These are phyloP conservation scores for Etheostoma nigrum DNA, from an alignment of 2,797 vertebrate species.

Conservation along the genomic window DNA sequence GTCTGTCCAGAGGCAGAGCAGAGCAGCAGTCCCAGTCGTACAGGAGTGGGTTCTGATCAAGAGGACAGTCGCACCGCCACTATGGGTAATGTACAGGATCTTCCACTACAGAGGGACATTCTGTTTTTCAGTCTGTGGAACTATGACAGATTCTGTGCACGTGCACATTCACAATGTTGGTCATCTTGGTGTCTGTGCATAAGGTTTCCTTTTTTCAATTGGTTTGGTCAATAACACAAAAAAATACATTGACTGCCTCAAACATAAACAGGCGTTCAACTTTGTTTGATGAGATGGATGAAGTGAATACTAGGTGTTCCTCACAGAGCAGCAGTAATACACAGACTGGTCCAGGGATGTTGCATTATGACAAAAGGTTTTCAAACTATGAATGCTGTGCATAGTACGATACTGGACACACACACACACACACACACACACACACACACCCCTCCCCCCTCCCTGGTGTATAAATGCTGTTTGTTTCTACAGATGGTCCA, in stretches of 20 bases:
- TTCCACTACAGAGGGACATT: neutral
- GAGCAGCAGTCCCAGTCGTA: conserved; percentile 89
- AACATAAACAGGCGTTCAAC: neutral
- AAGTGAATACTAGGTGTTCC: neutral
- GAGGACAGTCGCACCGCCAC: conserved; percentile 94
- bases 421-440: neutral
- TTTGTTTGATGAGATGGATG: neutral
- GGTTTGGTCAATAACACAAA: neutral
- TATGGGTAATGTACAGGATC: conserved; percentile 85
- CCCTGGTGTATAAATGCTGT: neutral
- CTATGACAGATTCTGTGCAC: neutral
- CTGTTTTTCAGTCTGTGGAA: neutral
- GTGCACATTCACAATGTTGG: neutral
- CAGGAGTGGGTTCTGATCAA: conserved; percentile 92
- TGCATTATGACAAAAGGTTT: neutral
- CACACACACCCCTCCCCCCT: neutral
- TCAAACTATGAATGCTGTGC: neutral
- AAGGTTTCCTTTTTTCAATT: neutral
- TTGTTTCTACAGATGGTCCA: conserved; percentile 88
- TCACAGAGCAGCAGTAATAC: too few relatives aligned
- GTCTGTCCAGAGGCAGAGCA: conserved; percentile 91
- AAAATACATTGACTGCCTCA: neutral
- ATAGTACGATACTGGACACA: neutral
- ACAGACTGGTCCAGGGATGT: too few relatives aligned
- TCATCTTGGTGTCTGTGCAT: neutral